These are phyloP conservation scores for Carabus problematicus DNA, from an alignment of 2,888 invertebrate species.

Conservation along the genomic window DNA sequence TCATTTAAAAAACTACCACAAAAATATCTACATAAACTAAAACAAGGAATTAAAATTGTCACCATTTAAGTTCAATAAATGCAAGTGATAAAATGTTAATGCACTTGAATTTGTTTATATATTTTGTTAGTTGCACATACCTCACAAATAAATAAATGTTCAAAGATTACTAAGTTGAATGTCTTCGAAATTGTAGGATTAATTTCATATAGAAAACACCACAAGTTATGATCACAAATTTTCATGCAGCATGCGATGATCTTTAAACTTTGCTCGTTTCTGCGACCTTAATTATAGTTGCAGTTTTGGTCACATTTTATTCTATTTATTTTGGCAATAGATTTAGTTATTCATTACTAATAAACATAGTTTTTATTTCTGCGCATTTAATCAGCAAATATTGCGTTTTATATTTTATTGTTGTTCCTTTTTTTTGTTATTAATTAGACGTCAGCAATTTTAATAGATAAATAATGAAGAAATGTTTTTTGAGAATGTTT, in stretches of 20 bases:
- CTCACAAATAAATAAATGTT: constrained; percentile 11
- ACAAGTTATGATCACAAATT: too few relatives aligned
- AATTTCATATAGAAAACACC: neutral
- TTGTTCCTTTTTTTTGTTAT: neutral
- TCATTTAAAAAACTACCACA: neutral
- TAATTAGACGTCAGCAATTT: constrained; percentile 6
- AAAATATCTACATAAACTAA: neutral
- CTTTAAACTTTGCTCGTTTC: neutral
- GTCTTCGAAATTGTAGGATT: constrained; percentile 10
- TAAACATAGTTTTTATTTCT: too few relatives aligned
- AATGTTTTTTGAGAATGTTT: too few relatives aligned
- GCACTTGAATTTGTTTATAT: constrained; percentile 21
- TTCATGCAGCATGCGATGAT: neutral
- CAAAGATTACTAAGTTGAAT: constrained; percentile 21
- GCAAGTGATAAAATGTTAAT: constrained; percentile 24
- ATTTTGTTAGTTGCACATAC: neutral
- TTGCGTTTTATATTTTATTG: neutral
- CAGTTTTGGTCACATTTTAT: neutral
- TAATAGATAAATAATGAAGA: neutral
- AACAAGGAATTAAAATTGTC: neutral
- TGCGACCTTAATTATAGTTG: neutral
- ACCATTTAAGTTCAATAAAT: neutral
- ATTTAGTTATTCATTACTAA: neutral
- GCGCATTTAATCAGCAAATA: too few relatives aligned
- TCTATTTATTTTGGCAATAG: neutral